Evolutionary conservation across 2,113 vertebrate species (phyloP).

Genomic region (Grantiella picta): DNA sequence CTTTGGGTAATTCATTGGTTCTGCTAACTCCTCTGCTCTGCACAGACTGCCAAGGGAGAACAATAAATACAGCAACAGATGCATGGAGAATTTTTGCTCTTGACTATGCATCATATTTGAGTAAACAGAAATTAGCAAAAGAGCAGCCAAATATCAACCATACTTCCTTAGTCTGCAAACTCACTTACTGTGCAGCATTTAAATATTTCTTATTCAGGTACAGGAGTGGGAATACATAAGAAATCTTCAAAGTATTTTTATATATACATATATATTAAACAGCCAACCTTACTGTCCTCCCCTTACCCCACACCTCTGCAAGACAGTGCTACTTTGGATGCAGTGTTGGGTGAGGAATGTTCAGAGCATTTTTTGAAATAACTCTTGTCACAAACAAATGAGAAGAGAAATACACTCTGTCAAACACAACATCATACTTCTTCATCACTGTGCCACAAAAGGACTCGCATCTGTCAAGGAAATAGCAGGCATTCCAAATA

Average conservation of each 20-base stretch:
- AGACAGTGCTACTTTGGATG: background rate
- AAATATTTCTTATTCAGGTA: background rate
- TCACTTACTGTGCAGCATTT: background rate
- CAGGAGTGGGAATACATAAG: background rate
- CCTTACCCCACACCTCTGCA: background rate
- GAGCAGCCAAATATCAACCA: background rate
- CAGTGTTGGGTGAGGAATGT: fast-evolving
- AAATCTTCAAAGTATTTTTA: background rate
- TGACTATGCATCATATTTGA: background rate
- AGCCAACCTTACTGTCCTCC: background rate
- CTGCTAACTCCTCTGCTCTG: background rate
- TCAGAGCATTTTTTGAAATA: background rate
- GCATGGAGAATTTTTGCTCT: background rate
- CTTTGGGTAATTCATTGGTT: background rate
- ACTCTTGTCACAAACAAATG: background rate
- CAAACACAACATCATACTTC: background rate
- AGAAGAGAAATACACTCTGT: slow-evolving; percentile 7
- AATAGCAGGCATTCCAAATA: slow-evolving; percentile 39
- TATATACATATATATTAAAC: background rate
- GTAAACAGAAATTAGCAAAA: background rate
- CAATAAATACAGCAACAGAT: background rate
- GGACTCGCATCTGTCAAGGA: slow-evolving; percentile 23
- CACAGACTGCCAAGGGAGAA: background rate
- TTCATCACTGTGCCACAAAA: slow-evolving; percentile 12
- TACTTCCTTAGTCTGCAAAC: background rate